These are phyloP conservation scores for Desmophyllum pertusum DNA, from an alignment of 92 coral and sea anemone species.

Conservation along the genomic window DNA sequence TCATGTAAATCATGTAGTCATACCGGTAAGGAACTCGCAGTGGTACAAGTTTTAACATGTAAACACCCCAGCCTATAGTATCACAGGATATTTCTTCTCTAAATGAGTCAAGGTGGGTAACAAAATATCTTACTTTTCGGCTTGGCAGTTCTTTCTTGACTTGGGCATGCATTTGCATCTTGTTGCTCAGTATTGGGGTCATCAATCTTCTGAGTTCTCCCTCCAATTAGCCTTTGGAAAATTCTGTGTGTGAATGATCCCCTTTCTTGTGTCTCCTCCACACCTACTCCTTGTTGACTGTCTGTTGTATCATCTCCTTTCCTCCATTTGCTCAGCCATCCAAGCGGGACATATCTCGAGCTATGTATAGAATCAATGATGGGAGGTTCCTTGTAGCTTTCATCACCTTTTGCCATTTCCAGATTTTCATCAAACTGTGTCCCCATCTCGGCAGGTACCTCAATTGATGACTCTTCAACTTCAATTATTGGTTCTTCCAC, in stretches of 20 bases:
- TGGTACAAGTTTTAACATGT: no score
- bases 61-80: no score
- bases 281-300: not conserved
- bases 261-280: not conserved
- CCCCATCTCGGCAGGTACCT: not conserved
- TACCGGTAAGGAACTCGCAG: no score
- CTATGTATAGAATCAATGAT: not conserved
- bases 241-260: not conserved
- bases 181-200: not conserved
- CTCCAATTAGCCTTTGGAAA: not conserved
- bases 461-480: not conserved
- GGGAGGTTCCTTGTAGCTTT: no score
- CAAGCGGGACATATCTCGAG: not conserved
- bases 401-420: no score
- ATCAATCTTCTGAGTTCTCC: not conserved
- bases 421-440: not conserved
- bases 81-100: no score
- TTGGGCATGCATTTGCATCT: not conserved
- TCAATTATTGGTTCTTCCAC: no score
- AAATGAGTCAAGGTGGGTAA: no score
- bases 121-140: not conserved
- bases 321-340: not conserved
- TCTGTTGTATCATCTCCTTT: not conserved
- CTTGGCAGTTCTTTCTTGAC: not conserved
- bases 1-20: no score